Conservation (phyloP, 2,888 invertebrate species). For the Athripsodes cinereus region DNA sequence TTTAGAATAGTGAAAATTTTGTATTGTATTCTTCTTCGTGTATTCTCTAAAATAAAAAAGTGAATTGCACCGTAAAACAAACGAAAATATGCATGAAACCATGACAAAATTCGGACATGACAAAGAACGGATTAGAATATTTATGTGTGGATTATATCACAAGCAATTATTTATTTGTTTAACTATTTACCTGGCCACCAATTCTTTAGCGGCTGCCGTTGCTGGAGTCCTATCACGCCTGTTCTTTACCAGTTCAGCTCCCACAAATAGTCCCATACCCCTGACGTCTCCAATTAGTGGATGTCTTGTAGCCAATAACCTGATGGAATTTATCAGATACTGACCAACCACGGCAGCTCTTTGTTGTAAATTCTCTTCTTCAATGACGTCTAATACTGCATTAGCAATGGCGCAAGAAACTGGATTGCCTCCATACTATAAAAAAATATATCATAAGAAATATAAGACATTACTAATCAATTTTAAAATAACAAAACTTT, state of each 20-base stretch:
- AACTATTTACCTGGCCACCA: slow-evolving; percentile 56
- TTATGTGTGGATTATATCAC: too few species aligned
- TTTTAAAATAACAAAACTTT: too few species aligned
- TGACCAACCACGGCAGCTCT: slow-evolving; percentile 79
- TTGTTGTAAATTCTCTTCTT: slow-evolving; percentile 77
- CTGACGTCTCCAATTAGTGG: slow-evolving; percentile 81
- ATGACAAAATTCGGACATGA: too few species aligned
- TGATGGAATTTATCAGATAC: slow-evolving; percentile 63
- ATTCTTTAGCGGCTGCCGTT: slow-evolving; percentile 70
- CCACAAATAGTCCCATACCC: slow-evolving; percentile 91
- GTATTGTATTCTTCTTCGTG: too few species aligned
- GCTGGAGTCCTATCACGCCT: slow-evolving; percentile 73
- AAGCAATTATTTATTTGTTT: too few species aligned
- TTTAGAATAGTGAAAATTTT: too few species aligned
- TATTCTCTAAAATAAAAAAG: too few species aligned
- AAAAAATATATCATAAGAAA: too few species aligned
- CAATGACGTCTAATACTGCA: slow-evolving; percentile 90
- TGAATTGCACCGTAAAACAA: too few species aligned
- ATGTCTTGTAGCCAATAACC: slow-evolving; percentile 66
- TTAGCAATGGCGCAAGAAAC: slow-evolving; percentile 96
- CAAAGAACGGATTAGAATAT: too few species aligned
- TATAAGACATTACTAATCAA: too few species aligned
- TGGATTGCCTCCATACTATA: slow-evolving; percentile 96
- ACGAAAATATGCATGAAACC: too few species aligned
- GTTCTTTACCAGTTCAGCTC: slow-evolving; percentile 84